Evolutionary conservation across 2,797 vertebrate species (phyloP).

Genomic region (Enteromius unitaeniatus): DNA sequence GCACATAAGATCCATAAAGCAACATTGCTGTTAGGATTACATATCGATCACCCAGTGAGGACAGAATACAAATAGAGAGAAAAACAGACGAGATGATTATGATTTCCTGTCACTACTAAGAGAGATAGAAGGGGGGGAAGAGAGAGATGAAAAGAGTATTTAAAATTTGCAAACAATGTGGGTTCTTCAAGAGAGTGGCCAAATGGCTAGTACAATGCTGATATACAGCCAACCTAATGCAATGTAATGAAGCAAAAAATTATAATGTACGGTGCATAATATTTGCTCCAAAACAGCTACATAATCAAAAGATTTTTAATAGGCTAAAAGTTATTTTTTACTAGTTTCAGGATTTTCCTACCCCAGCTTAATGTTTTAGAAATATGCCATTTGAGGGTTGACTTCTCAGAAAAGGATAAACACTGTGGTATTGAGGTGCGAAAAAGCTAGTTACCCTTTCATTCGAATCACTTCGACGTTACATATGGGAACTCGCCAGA

Average conservation of each 20-base stretch:
- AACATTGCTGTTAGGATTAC: slow-evolving; percentile 50
- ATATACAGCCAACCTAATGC: not conserved
- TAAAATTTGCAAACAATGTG: slow-evolving; percentile 15
- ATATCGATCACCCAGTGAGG: slow-evolving; percentile 45
- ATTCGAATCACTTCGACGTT: no score
- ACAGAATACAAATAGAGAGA: slow-evolving; percentile 27
- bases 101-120: slow-evolving; percentile 36
- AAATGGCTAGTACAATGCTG: not conserved
- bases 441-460: no score
- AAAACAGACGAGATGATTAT: slow-evolving; percentile 24
- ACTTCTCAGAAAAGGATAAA: not conserved
- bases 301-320: not conserved
- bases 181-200: not conserved
- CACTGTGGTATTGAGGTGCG: not conserved
- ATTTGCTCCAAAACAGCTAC: not conserved
- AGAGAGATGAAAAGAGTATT: slow-evolving; percentile 4
- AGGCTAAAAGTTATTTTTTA: not conserved
- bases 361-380: not conserved
- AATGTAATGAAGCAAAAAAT: not conserved
- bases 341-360: not conserved
- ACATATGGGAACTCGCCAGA: no score
- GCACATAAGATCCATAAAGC: slow-evolving; percentile 43
- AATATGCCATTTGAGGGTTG: not conserved
- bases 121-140: not conserved
- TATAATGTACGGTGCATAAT: not conserved